A percentile compares a stretch with the other conserved stretches of the same genome.
These are phyloP conservation scores for Acrocephalus scirpaceus DNA, from an alignment of 2,797 vertebrate genomes.

Conservation along the genomic window DNA sequence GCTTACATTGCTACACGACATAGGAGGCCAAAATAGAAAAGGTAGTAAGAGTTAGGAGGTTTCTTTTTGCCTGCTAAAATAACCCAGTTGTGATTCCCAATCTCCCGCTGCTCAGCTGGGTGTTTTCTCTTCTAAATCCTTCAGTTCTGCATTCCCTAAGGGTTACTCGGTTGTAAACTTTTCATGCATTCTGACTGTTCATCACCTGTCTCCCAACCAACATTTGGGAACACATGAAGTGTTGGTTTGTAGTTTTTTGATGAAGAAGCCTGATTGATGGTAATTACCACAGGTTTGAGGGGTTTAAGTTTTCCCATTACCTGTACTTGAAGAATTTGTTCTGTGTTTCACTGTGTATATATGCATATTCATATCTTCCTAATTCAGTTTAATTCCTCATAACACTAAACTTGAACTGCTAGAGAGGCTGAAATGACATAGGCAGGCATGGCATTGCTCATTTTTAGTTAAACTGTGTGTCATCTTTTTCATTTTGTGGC, in stretches of 20 bases:
- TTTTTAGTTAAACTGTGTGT: background rate
- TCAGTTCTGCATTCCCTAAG: background rate
- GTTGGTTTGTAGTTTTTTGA: background rate
- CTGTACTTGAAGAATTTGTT: background rate
- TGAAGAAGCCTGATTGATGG: background rate
- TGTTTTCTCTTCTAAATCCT: background rate
- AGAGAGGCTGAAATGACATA: background rate
- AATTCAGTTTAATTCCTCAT: background rate
- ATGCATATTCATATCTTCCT: background rate
- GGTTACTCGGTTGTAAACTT: background rate
- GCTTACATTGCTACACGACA: background rate
- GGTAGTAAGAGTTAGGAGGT: background rate
- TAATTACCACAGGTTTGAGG: background rate
- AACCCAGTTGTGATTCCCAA: background rate
- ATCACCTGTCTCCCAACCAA: background rate
- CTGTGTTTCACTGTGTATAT: background rate
- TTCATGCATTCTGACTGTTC: background rate
- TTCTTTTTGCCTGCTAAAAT: background rate
- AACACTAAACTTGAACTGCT: background rate
- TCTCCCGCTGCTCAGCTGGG: background rate
- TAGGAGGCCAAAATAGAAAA: background rate
- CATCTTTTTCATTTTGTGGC: background rate
- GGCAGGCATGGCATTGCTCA: background rate
- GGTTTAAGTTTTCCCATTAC: background rate
- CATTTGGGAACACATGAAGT: rapidly evolving